Evolutionary conservation across 2,888 invertebrate genomes (phyloP), one percentile per base, ranked within the genome.

Genomic region (Nomada goodeniana): DNA sequence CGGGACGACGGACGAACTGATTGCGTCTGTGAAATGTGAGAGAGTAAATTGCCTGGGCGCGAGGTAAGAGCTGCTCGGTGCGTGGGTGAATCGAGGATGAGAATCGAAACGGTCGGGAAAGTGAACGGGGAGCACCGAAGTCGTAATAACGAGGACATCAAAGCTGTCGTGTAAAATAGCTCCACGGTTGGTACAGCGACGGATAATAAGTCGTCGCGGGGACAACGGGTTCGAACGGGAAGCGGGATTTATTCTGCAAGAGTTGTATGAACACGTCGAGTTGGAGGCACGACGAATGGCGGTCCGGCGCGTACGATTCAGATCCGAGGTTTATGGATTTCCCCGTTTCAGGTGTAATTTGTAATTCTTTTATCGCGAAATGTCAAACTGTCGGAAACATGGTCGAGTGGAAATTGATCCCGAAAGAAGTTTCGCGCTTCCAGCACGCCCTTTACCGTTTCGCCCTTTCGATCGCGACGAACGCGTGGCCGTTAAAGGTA

Each of bases 141-240:
- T 20, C 9, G 70, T 36, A 71, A 71, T 71, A 71, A 71, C 60
- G 60, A 71, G 60, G 52, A 71, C 70, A 18, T 71, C 60, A 71
- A 71, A 61, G 50, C 18, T n/a, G 29, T 18, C 20, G 70, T 52
- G 50, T 60, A 47, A 60, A 60, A 70, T 70, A 70, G 15, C 47
- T 10, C 29, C 57, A 18, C n/a, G 29, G 18, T 36, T 26, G 29
- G 29, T 36, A 23, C 70, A 36, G 9, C 13, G 60, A 23, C 36
- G 18, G 36, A 61, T 18, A 60, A 61, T 61, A 71, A 71, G 47
- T 71, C 60, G 52, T 60, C 23, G 29, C 60, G 36, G 50, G 50
- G 50, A 71, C 70, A 71, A 61, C 36, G 50, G 60, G 50, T 11
- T 29, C 70, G 70, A 52, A 52, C 11, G 50, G 7, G 50, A 60